A percentile compares a stretch with the other conserved stretches of the same genome.
Conservation (phyloP, 2,113 vertebrate species). For the Laterallus jamaicensis region DNA sequence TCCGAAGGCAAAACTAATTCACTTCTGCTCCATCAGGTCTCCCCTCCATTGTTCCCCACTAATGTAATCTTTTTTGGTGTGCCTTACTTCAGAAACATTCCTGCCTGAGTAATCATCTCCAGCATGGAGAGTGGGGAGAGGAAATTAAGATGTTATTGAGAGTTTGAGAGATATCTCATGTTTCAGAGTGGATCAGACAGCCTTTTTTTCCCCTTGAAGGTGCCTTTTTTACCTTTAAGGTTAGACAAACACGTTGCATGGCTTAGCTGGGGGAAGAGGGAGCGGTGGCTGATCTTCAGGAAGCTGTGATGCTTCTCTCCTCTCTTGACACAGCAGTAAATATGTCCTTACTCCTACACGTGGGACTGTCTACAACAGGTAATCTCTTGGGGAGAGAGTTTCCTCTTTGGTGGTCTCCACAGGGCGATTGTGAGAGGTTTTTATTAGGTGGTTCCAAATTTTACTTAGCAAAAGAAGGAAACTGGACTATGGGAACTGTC, state of each 20-base stretch:
- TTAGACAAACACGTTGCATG: slow-evolving; percentile 54
- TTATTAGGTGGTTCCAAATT: neutral
- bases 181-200: slow-evolving; percentile 44
- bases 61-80: slow-evolving; percentile 40
- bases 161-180: slow-evolving; percentile 38
- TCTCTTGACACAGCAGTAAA: neutral
- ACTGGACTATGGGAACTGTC: neutral
- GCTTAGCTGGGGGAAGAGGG: neutral
- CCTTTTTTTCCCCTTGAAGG: neutral
- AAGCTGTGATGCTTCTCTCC: neutral
- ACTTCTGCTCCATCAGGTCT: slow-evolving; percentile 28
- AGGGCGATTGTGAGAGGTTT: neutral
- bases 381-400: neutral
- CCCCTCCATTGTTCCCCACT: slow-evolving; percentile 43
- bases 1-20: slow-evolving; percentile 61
- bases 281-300: neutral
- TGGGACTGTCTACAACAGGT: neutral
- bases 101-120: slow-evolving; percentile 53
- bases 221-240: neutral
- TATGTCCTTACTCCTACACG: neutral
- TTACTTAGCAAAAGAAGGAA: neutral
- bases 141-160: slow-evolving; percentile 61
- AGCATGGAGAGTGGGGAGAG: neutral
- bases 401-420: neutral
- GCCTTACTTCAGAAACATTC: slow-evolving; percentile 63